Base-by-base conservation (phyloP, 2,888 invertebrate genomes). In the Matsumyia berberina region DNA sequence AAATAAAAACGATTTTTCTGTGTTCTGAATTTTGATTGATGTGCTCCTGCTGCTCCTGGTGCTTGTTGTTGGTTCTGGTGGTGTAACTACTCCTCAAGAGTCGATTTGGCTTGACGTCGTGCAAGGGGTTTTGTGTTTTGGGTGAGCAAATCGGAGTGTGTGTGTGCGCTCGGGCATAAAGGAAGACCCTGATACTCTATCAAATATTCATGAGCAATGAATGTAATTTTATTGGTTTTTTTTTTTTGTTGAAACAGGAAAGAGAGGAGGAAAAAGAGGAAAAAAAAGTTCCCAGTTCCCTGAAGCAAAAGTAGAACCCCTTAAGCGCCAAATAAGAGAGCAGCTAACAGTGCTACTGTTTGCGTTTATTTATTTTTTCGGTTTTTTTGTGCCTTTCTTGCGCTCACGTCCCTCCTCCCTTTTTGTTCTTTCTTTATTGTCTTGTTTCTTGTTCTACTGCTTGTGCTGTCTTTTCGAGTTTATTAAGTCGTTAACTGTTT, bases 401-500 rank as follows among this genome's bases (percentile, higher is more conserved):
- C n/a, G 57, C 11, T 15, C 33, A 44, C 24, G 33, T n/a, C 37
- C 49, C n/a, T 15, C 4, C 15, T 35, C 17, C 8, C 15, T 12
- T 35, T n/a, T 44, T 24, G 33, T 46, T 15, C 11, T 12, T 39
- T 44, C 17, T 49, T 31, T 46, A 12, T 9, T 15, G 4, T 24
- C 15, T 66, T 42, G 8, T 12, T n/a, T 39, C 19, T 66, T 37
- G 9, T 53, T 19, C 19, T 66, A 17, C 42, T 57, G 78, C 35
- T 79, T 57, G 69, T 76, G 24, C 24, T 58, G 85, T 76, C 74
- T 78, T 85, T 85, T 85, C 58, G 70, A 76, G 80, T 80, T 85
- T 85, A 85, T 85, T 85, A 85, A 85, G 85, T 85, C 85, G 85
- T 85, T 85, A 85, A 85, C 85, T 85, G 85, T 80, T 85, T 80